Evolutionary conservation across 2,888 invertebrate genomes (phyloP), one percentile per base, ranked within the genome.

Genomic region (Dendrolimus houi): DNA sequence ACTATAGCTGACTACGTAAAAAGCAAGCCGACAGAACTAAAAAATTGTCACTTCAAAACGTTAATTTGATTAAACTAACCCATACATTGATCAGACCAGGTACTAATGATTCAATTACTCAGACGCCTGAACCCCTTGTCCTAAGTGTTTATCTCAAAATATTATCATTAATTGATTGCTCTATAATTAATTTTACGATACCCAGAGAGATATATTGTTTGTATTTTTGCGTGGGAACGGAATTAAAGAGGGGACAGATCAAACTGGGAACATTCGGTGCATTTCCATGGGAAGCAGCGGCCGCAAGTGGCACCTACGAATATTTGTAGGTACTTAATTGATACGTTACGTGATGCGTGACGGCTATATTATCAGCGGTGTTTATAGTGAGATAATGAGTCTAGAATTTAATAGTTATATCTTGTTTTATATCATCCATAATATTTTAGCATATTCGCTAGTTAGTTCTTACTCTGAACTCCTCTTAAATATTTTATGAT

Each of bases 211-310:
- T 57, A 58, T 59, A 62, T 68, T 58, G 63, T 65, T 59, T 58
- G 61, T 57, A 62, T 64, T 64, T 61, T 63, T 65, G 64, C 75
- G 81, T 84, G 84, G 81, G 84, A 84, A 82, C 71, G 54, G 55
- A 47, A 47, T 47, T 55, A 57, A 55, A 63, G 58, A 59, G 68
- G 69, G 71, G 70, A 70, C 66, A 67, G 64, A 9, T 54, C 57
- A 29, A 29, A 29, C 59, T 64, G 66, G 62, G 60, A 76, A 79
- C 84, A 84, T 78, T 85, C 79, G 84, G 70, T 69, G 62, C 59
- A 66, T 74, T 83, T 83, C 82, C 77, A 81, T 83, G 85, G 83
- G 84, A 85, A 83, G 68, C 65, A 61, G 68, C 65, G 61, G 56
- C 62, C 63, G 59, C 63, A 59, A 61, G 64, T 58, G 58, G 52